phyloP scores from a whole-genome alignment of 1,140 invertebrate genomes.

The Penaeus japonicus region DNA sequence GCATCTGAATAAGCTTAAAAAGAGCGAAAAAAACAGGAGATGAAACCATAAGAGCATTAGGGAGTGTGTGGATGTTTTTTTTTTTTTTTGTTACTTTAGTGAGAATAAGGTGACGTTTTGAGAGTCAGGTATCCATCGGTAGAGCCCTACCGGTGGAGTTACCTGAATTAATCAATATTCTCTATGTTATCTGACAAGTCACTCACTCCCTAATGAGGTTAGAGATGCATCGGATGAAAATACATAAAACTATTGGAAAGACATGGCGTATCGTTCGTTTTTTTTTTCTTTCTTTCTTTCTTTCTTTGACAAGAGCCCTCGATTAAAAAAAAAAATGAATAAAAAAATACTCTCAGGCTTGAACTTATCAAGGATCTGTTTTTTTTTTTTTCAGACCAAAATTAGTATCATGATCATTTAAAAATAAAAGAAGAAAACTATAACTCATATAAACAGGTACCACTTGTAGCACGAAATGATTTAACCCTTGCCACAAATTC shows the following conservation, averaged over 20 bases:
- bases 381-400: neutral
- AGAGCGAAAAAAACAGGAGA: neutral
- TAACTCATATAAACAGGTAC: slow-evolving; percentile 53
- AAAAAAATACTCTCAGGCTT: slow-evolving; percentile 2
- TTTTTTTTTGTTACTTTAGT: too few relatives aligned
- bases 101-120: too few relatives aligned
- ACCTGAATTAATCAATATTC: too few relatives aligned
- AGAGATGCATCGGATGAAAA: neutral
- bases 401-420: neutral
- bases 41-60: neutral
- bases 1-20: slow-evolving; percentile 26
- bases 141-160: too few relatives aligned
- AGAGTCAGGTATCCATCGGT: too few relatives aligned
- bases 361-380: neutral
- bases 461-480: slow-evolving; percentile 46
- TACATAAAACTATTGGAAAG: slow-evolving; percentile 19
- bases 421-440: neutral
- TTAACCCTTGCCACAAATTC: neutral
- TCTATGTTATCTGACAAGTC: too few relatives aligned
- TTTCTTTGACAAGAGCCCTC: neutral
- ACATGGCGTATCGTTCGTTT: slow-evolving; percentile 14
- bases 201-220: neutral
- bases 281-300: too few relatives aligned
- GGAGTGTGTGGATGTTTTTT: neutral
- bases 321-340: neutral